Evolutionary conservation across 2,888 invertebrate species (phyloP).

Genomic region (Hirtodrosophila histrioides): DNA sequence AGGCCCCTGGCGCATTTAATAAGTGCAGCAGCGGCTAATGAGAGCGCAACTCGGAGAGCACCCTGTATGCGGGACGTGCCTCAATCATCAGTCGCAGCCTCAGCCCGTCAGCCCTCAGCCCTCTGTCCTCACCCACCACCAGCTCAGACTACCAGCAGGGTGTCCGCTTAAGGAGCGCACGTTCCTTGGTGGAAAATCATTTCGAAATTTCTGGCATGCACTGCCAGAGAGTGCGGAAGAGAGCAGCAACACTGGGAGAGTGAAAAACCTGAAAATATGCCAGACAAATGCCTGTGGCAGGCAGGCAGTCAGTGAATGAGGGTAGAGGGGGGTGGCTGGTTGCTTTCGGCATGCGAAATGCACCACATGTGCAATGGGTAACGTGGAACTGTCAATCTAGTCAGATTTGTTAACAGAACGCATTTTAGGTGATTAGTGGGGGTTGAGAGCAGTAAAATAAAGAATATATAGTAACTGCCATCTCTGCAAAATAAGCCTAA

Average conservation of each 20-base stretch:
- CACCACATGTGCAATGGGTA: conserved; percentile 66
- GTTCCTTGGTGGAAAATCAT: conserved; percentile 47
- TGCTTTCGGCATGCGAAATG: conserved; percentile 57
- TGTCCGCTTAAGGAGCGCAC: conserved; percentile 51
- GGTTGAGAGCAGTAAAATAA: conserved; percentile 33
- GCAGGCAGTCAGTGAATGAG: conserved; percentile 6
- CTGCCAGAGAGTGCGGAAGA: conserved; percentile 4
- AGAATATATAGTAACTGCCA: no score
- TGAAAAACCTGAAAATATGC: conserved; percentile 62
- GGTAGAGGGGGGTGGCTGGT: conserved; percentile 23
- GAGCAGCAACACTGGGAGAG: conserved; percentile 28
- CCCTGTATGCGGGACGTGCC: conserved; percentile 63
- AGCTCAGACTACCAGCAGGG: conserved; percentile 57
- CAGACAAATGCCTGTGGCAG: conserved; percentile 51
- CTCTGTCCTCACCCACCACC: conserved; percentile 35
- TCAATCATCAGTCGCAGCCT: conserved; percentile 19
- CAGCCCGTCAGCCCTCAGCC: conserved; percentile 14
- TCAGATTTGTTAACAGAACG: conserved; percentile 56
- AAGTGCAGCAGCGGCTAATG: conserved; percentile 43
- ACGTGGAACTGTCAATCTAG: conserved; percentile 53
- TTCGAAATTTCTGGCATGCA: conserved; percentile 24
- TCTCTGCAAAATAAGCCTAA: no score
- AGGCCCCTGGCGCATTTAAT: conserved; percentile 39
- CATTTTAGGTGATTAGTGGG: conserved; percentile 17
- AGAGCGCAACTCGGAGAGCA: conserved; percentile 28